Conservation (phyloP, 2,113 vertebrate genomes). For the Labeo rohita region DNA sequence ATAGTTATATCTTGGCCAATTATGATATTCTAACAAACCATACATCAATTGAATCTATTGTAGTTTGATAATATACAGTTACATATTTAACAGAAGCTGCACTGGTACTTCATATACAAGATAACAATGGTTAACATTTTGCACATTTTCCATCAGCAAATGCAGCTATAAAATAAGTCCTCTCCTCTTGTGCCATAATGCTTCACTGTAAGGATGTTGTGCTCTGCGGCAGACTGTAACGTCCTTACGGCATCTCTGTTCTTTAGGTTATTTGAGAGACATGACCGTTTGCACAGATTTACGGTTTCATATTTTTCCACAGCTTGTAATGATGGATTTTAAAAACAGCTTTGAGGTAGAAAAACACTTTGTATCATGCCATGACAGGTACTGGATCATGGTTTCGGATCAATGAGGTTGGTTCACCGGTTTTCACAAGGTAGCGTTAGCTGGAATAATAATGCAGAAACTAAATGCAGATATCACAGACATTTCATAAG, state of each 20-base stretch:
- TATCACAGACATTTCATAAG: neutral
- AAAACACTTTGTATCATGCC: neutral
- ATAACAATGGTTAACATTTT: neutral
- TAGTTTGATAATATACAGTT: too few species aligned
- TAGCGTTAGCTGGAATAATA: neutral
- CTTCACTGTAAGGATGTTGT: neutral
- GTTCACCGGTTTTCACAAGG: neutral
- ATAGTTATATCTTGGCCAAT: too few species aligned
- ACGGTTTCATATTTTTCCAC: neutral
- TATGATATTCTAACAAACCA: too few species aligned
- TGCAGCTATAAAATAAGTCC: neutral
- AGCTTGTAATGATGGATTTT: neutral
- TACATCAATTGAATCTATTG: too few species aligned
- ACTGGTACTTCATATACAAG: neutral
- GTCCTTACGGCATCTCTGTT: neutral
- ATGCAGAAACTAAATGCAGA: neutral
- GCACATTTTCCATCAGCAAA: neutral
- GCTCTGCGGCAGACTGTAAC: neutral
- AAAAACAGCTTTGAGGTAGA: neutral
- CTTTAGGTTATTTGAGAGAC: neutral
- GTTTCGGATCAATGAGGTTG: neutral
- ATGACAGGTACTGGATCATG: neutral
- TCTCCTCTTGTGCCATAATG: neutral
- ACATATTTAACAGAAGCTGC: too few species aligned
- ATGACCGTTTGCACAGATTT: neutral